Evolutionary conservation across 2,113 vertebrate genomes (phyloP).

Genomic region (Phalacrocorax carbo): DNA sequence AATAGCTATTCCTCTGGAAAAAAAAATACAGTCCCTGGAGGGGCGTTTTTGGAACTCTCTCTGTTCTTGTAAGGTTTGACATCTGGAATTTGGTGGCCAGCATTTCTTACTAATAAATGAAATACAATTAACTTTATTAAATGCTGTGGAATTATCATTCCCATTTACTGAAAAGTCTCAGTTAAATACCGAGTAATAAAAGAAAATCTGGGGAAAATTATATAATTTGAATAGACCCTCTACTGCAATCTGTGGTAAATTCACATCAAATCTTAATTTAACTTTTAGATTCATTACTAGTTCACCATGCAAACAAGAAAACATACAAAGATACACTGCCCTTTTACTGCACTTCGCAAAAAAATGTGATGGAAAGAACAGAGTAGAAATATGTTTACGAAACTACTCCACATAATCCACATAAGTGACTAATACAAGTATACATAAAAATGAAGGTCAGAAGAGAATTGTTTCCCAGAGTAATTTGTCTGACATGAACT

Average conservation of each 20-base stretch:
- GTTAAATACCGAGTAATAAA: background rate
- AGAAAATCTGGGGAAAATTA: background rate
- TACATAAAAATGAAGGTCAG: constrained; percentile 45
- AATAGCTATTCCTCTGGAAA: background rate
- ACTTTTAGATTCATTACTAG: background rate
- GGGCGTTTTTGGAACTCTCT: background rate
- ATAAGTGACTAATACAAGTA: constrained; percentile 4
- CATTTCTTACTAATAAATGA: background rate
- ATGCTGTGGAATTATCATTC: background rate
- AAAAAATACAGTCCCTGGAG: background rate
- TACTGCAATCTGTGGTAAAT: background rate
- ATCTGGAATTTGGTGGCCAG: background rate
- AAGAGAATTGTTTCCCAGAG: constrained; percentile 45
- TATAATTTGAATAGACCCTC: background rate
- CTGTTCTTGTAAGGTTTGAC: background rate
- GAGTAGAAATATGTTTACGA: background rate
- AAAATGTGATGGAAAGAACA: constrained; percentile 7
- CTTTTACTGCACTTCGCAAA: constrained; percentile 20
- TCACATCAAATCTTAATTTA: background rate
- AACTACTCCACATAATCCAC: constrained; percentile 23
- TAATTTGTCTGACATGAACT: constrained; percentile 25
- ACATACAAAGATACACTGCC: background rate
- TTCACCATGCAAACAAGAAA: background rate
- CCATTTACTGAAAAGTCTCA: background rate
- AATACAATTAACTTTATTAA: background rate